These are phyloP conservation scores for Leucophenga maculata DNA, from an alignment of 2,888 invertebrate species.

Conservation along the genomic window DNA sequence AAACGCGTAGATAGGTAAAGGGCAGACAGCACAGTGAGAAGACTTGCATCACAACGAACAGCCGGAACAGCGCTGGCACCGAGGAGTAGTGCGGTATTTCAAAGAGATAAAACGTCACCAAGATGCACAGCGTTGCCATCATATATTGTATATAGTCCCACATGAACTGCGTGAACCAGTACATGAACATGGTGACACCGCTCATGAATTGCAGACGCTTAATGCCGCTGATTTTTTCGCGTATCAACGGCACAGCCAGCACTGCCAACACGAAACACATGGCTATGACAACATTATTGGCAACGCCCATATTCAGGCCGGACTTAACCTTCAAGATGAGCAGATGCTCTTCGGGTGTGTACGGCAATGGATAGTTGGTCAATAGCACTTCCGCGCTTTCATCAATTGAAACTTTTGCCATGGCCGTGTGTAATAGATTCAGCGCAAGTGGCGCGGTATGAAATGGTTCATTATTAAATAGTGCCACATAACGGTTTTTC, in stretches of 20 bases:
- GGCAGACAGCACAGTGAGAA: slow-evolving; percentile 2
- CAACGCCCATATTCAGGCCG: slow-evolving; percentile 2
- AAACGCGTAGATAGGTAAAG: neutral
- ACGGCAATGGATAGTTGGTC: neutral
- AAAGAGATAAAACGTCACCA: neutral
- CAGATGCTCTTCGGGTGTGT: neutral
- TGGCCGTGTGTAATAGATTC: slow-evolving; percentile 2
- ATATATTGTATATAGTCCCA: slow-evolving; percentile 16
- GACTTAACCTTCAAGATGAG: neutral
- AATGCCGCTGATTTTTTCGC: neutral
- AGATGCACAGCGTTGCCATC: neutral
- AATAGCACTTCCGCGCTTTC: neutral
- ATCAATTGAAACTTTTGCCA: slow-evolving; percentile 4
- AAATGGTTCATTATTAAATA: slow-evolving; percentile 2
- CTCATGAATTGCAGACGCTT: neutral
- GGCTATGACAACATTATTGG: slow-evolving; percentile 16
- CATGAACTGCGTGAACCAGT: slow-evolving; percentile 6
- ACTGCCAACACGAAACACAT: slow-evolving; percentile 13
- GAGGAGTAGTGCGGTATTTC: slow-evolving; percentile 7
- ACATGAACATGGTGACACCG: neutral
- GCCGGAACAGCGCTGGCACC: neutral
- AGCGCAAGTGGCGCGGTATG: slow-evolving; percentile 6
- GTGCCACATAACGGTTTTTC: neutral
- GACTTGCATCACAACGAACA: slow-evolving; percentile 1
- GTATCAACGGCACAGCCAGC: slow-evolving; percentile 2